Percentiles rank a stretch among this genome's conserved stretches.
phyloP scores from a whole-genome alignment of 2,888 invertebrate species.

The Diaperis boleti region DNA sequence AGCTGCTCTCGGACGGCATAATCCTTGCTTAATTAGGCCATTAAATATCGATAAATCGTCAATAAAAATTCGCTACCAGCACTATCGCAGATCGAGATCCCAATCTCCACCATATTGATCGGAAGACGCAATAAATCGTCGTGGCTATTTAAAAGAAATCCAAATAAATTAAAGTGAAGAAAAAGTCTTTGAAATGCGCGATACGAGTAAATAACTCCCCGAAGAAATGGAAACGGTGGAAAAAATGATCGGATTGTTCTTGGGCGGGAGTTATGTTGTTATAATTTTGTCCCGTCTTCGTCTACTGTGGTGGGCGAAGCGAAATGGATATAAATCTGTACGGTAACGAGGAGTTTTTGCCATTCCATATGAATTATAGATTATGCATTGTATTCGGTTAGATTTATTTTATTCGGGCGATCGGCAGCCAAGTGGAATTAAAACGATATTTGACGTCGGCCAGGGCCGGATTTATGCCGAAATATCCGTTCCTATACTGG shows the following conservation, averaged over 20 bases:
- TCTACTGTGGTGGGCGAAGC: slow-evolving; percentile 48
- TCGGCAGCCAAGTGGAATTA: slow-evolving; percentile 60
- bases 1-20: slow-evolving; percentile 9
- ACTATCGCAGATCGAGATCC: slow-evolving; percentile 35
- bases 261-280: slow-evolving; percentile 63
- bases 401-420: slow-evolving; percentile 61
- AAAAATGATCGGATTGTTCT: slow-evolving; percentile 54
- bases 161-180: slow-evolving; percentile 49
- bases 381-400: slow-evolving; percentile 63
- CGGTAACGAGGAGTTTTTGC: slow-evolving; percentile 56
- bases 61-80: slow-evolving; percentile 35
- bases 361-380: slow-evolving; percentile 63
- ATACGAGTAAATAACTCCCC: slow-evolving; percentile 37
- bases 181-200: slow-evolving; percentile 28
- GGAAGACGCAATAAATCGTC: slow-evolving; percentile 48
- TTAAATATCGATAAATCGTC: slow-evolving; percentile 35
- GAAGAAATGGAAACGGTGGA: slow-evolving; percentile 13
- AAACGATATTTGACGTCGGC: slow-evolving; percentile 58
- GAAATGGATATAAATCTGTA: slow-evolving; percentile 54
- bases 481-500: slow-evolving; percentile 15
- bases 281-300: slow-evolving; percentile 45
- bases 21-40: slow-evolving; percentile 32
- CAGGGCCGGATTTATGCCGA: slow-evolving; percentile 51
- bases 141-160: slow-evolving; percentile 48
- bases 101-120: slow-evolving; percentile 44